These are phyloP conservation scores for Polyploca ridens DNA, from an alignment of 2,888 invertebrate species.

Conservation along the genomic window DNA sequence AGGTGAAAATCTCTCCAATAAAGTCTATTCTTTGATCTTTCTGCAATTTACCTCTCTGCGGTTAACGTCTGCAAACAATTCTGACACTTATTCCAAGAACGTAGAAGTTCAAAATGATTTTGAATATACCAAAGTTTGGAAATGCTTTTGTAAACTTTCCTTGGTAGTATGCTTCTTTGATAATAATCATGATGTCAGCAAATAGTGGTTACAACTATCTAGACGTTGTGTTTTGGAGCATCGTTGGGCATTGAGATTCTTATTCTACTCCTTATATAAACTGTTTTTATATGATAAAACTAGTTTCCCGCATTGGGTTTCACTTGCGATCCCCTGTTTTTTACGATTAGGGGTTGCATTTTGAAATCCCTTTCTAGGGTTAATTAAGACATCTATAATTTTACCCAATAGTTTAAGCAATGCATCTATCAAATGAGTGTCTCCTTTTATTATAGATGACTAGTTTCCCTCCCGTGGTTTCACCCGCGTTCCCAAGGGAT, in stretches of 20 bases:
- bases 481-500: too few relatives aligned
- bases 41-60: constrained; percentile 1
- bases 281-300: too few relatives aligned
- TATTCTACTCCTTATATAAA: background rate
- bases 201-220: background rate
- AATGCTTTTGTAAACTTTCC: constrained; percentile 2
- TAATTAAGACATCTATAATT: too few relatives aligned
- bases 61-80: background rate
- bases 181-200: constrained; percentile 1
- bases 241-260: background rate
- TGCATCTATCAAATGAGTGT: too few relatives aligned
- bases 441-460: too few relatives aligned
- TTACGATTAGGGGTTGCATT: too few relatives aligned
- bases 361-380: too few relatives aligned
- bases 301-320: too few relatives aligned
- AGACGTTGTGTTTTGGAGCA: background rate
- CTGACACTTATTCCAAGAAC: background rate
- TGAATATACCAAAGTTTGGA: background rate
- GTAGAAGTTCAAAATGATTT: background rate
- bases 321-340: too few relatives aligned
- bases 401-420: too few relatives aligned
- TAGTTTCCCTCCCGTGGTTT: too few relatives aligned
- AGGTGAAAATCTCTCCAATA: constrained; percentile 6
- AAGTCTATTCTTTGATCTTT: constrained; percentile 5
- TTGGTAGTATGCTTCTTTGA: constrained; percentile 2